Conservation (phyloP, 2,797 vertebrate species). For the Sylvilagus floridanus region DNA sequence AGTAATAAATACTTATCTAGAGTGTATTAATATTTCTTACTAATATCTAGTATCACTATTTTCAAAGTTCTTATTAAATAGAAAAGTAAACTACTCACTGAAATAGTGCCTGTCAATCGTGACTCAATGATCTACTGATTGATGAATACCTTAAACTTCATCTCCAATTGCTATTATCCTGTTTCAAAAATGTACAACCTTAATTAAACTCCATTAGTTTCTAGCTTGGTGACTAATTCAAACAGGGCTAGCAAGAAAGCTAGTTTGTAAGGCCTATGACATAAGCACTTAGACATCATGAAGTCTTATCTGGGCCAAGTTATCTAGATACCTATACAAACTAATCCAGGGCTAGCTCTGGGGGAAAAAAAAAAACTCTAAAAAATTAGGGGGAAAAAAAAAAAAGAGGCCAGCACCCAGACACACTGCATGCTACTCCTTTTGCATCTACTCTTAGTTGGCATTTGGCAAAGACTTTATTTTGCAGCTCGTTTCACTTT, state of each 20-base stretch:
- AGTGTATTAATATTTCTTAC: not conserved
- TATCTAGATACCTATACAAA: not conserved
- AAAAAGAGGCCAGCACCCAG: slow-evolving; percentile 19
- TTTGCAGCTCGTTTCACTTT: slow-evolving; percentile 90
- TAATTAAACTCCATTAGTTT: not conserved
- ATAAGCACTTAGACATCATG: not conserved
- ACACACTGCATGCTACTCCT: not conserved
- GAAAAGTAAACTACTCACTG: slow-evolving; percentile 29
- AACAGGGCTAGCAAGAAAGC: not conserved
- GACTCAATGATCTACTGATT: not conserved
- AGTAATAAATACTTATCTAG: slow-evolving; percentile 71
- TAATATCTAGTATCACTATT: not conserved
- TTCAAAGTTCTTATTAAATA: slow-evolving; percentile 41
- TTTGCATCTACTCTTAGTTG: not conserved
- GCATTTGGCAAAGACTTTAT: slow-evolving; percentile 68
- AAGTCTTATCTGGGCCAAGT: slow-evolving; percentile 18
- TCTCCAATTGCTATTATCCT: slow-evolving; percentile 14
- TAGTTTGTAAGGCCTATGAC: not conserved
- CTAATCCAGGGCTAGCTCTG: slow-evolving; percentile 26
- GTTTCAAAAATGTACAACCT: not conserved
- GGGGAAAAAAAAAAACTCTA: not conserved
- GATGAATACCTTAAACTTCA: not conserved
- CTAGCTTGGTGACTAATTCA: slow-evolving; percentile 29
- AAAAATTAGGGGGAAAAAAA: not conserved
- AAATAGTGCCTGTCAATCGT: not conserved